A percentile compares a stretch with the other conserved stretches of the same genome.
Conservation (phyloP, 2,888 invertebrate species). For the Eupithecia subumbrata region DNA sequence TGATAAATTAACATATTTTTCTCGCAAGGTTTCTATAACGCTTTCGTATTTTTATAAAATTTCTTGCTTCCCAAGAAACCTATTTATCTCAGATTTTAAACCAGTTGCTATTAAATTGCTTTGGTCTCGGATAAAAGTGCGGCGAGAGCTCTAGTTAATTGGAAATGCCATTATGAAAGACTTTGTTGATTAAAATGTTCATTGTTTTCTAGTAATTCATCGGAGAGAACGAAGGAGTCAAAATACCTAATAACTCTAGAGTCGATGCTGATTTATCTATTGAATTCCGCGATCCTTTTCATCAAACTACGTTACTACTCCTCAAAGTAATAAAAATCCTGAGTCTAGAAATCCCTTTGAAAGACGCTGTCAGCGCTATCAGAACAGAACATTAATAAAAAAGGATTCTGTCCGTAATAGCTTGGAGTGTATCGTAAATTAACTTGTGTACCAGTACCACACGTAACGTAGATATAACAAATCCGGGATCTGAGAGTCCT, state of each 20-base stretch:
- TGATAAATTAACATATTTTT: neutral
- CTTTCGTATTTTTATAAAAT: neutral
- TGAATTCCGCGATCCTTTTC: neutral
- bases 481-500: neutral
- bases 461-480: neutral
- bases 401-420: constrained; percentile 34
- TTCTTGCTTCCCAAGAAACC: neutral
- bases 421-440: constrained; percentile 21
- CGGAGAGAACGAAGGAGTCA: neutral
- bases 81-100: neutral
- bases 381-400: constrained; percentile 27
- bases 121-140: constrained; percentile 9
- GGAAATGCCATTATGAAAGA: constrained; percentile 11
- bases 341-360: neutral
- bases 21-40: neutral
- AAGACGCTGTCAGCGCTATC: constrained; percentile 22
- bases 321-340: neutral
- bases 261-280: neutral
- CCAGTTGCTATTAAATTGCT: constrained; percentile 7
- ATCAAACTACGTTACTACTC: constrained; percentile 13
- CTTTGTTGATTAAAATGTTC: neutral
- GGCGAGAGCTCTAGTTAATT: constrained; percentile 15
- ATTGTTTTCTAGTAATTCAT: neutral
- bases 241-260: neutral
- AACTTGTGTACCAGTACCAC: constrained; percentile 6